Percentiles rank a stretch among this genome's conserved stretches.
Evolutionary conservation across 2,113 vertebrate genomes (phyloP).

Genomic region (Saiga tatarica): DNA sequence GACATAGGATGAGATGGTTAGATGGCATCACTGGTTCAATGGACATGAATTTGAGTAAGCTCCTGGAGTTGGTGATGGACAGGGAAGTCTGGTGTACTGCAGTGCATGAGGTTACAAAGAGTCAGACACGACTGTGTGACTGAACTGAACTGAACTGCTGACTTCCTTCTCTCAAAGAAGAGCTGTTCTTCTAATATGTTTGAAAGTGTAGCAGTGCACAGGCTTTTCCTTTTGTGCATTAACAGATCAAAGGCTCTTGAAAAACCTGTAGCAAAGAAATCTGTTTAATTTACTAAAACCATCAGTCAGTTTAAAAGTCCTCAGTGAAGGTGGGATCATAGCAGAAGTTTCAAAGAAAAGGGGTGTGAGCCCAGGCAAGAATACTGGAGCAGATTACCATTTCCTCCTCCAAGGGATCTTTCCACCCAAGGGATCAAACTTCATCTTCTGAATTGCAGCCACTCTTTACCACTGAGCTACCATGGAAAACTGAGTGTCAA

Average conservation of each 20-base stretch:
- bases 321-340: rapidly evolving
- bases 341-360: background rate
- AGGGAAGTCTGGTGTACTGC: background rate
- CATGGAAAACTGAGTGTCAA: background rate
- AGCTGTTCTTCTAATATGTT: background rate
- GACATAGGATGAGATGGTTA: background rate
- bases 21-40: background rate
- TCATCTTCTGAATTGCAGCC: background rate
- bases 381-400: background rate
- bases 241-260: background rate
- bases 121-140: rapidly evolving
- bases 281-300: too few relatives aligned
- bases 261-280: background rate
- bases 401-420: background rate
- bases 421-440: background rate
- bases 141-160: background rate
- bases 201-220: background rate
- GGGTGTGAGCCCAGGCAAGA: background rate
- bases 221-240: background rate
- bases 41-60: background rate
- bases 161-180: background rate
- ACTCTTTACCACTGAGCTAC: background rate
- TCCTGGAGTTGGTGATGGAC: background rate
- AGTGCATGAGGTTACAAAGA: background rate
- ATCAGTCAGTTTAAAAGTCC: background rate